Evolutionary conservation across 2,113 vertebrate genomes (phyloP).

Genomic region (Colistium nudipinnis): DNA sequence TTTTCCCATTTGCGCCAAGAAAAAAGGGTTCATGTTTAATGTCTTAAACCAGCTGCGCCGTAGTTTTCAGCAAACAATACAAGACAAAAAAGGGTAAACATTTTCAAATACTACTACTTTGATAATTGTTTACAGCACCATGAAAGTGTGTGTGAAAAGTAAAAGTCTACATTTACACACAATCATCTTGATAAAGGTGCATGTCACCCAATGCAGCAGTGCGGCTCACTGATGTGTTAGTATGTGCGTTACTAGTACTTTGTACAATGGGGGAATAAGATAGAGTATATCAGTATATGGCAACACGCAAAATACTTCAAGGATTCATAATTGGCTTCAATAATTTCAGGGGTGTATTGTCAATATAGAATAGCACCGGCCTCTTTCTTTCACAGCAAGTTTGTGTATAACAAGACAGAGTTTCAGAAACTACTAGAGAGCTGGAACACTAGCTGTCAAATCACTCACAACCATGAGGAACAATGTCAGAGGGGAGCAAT

Average conservation of each 20-base stretch:
- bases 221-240: neutral
- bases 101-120: neutral
- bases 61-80: no score
- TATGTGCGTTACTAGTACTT: neutral
- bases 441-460: neutral
- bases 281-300: neutral
- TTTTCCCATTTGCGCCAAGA: no score
- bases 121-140: neutral
- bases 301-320: neutral
- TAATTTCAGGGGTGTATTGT: neutral
- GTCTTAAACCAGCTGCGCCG: neutral
- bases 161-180: neutral
- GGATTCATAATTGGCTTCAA: neutral
- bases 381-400: neutral
- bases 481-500: constrained; percentile 1
- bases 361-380: neutral
- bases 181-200: neutral
- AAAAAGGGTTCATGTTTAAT: neutral
- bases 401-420: neutral
- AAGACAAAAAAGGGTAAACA: neutral
- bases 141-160: neutral
- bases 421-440: constrained; percentile 11
- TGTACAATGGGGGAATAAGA: neutral
- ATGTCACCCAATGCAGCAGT: neutral
- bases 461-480: constrained; percentile 15